These are phyloP conservation scores for Triplophysa bombifrons DNA, from an alignment of 2,797 vertebrate species.

Conservation along the genomic window DNA sequence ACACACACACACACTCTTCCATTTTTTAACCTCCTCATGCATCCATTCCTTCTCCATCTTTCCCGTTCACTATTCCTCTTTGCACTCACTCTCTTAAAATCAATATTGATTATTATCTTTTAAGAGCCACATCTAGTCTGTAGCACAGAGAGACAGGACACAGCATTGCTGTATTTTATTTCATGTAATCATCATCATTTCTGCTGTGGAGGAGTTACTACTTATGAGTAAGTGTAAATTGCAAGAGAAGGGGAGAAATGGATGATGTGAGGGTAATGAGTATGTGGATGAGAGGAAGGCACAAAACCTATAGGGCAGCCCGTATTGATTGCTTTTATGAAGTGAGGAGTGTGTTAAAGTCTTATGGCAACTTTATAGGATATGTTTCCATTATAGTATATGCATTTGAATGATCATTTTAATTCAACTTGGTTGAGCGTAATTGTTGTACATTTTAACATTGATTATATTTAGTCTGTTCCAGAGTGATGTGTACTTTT, in stretches of 20 bases:
- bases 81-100: slow-evolving; percentile 57
- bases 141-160: slow-evolving; percentile 10
- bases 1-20: neutral
- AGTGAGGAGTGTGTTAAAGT: slow-evolving; percentile 25
- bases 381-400: neutral
- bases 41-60: slow-evolving; percentile 26
- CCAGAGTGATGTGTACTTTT: neutral
- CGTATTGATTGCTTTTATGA: slow-evolving; percentile 40
- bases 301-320: slow-evolving; percentile 30
- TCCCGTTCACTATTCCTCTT: slow-evolving; percentile 9
- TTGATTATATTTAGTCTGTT: neutral
- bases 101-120: slow-evolving; percentile 78
- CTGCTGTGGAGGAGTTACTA: slow-evolving; percentile 49
- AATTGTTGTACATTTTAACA: neutral
- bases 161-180: slow-evolving; percentile 51
- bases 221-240: slow-evolving; percentile 29
- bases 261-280: slow-evolving; percentile 15
- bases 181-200: slow-evolving; percentile 58
- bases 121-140: slow-evolving; percentile 54
- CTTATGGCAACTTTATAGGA: slow-evolving; percentile 10
- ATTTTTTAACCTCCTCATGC: neutral
- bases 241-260: slow-evolving; percentile 1
- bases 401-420: neutral
- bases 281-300: slow-evolving; percentile 5
- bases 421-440: neutral